Conservation (phyloP, 2,797 vertebrate species). For the Lateolabrax maculatus region DNA sequence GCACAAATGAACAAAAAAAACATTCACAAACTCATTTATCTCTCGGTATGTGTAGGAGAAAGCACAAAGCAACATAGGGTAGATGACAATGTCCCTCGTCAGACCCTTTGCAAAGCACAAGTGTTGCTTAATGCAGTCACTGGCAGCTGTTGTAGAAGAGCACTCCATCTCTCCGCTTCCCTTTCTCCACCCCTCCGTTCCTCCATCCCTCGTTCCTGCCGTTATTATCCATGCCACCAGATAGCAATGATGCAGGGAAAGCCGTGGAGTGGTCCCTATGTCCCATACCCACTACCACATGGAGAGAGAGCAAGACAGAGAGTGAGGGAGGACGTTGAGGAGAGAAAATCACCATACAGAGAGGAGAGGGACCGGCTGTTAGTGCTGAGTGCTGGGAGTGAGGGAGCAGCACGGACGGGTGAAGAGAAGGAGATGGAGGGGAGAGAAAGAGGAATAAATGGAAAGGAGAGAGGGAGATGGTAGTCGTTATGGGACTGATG, state of each 20-base stretch:
- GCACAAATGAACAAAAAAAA: constrained; percentile 17
- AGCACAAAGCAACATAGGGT: constrained; percentile 54
- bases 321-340: constrained; percentile 37
- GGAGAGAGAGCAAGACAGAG: constrained; percentile 22
- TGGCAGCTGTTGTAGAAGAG: constrained; percentile 67
- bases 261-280: constrained; percentile 58
- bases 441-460: constrained; percentile 45
- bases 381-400: constrained; percentile 52
- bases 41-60: constrained; percentile 23
- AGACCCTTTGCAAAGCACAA: constrained; percentile 49
- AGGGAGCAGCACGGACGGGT: constrained; percentile 44
- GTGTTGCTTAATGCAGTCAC: constrained; percentile 75
- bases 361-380: constrained; percentile 60
- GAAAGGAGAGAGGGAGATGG: constrained; percentile 38
- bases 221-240: constrained; percentile 75
- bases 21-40: constrained; percentile 20
- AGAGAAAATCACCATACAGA: constrained; percentile 62
- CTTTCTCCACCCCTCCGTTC: constrained; percentile 47
- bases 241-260: constrained; percentile 69
- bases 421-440: constrained; percentile 43
- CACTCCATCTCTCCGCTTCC: constrained; percentile 58
- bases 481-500: constrained; percentile 69
- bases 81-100: constrained; percentile 57
- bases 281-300: constrained; percentile 61
- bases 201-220: constrained; percentile 57